Base-by-base conservation (phyloP, 2,888 invertebrate genomes). In the Alloplasta piceator region DNA sequence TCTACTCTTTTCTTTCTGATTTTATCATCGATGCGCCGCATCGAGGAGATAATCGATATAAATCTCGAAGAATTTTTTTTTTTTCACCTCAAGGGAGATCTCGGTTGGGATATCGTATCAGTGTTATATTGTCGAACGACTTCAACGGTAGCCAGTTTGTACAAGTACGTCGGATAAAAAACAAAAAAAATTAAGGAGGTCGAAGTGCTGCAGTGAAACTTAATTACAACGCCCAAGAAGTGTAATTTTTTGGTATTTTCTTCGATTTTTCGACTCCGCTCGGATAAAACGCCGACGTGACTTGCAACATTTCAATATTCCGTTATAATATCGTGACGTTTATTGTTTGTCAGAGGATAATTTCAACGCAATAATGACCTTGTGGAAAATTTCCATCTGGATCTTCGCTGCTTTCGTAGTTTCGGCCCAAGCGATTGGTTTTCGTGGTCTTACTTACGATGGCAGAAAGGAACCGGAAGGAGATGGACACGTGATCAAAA, bases 401-500 rank as follows among this genome's bases (percentile, higher is more conserved):
- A 60, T 81, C 26, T 75, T 67, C 36, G 61, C 26, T 26, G 26
- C 63, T 7, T 14, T 71, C 7, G 55, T 82, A 36, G 63, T 78
- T 58, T 74, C 83, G 38, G 68, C 79, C 3, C 61, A 85, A n/a
- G 86, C 85, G 10, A 39, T 89, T 50, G 90, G 89, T 39, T 87
- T 90, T 60, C 88, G 84, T 12, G 89, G 90, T 43, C 88, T 90
- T 9, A 85, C 85, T 61, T 90, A 83, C 55, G 72, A 85, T 5
- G 89, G 89, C 14, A 78, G 87, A 41, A 80, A 84, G 12, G 90
- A 87, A 10, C 90, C 89, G 5, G 52, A 72, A 9, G 48, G 55
- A 9, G 6, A 6, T 56, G n/a, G 3, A 9, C 39, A 14, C 56
- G 12, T 14, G 9, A 12, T n/a, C 2, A 55, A 38, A 14, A 61